phyloP scores from a whole-genome alignment of 1,140 invertebrate species.

The Lerema accius region DNA sequence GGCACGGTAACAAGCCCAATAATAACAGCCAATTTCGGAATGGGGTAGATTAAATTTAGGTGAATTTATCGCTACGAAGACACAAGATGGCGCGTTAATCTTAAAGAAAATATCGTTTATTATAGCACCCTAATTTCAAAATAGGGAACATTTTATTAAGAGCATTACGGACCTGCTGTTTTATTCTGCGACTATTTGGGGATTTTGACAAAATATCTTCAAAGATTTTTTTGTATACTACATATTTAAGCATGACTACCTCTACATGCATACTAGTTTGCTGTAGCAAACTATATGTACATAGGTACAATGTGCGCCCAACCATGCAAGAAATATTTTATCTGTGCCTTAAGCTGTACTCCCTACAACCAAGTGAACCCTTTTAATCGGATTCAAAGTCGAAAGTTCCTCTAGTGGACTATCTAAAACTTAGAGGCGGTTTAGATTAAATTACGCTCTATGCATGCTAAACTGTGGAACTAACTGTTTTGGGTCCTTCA shows the following conservation, averaged over 20 bases:
- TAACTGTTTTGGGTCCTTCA: not conserved
- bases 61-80: not conserved
- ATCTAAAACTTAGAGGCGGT: not conserved
- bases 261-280: too few species aligned
- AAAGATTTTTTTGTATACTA: not conserved
- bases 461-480: not conserved
- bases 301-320: too few species aligned
- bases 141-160: not conserved
- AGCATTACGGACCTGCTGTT: not conserved
- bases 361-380: not conserved
- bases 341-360: not conserved
- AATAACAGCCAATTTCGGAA: conserved; percentile 7
- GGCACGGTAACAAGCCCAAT: conserved; percentile 10
- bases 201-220: not conserved
- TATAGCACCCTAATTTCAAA: not conserved
- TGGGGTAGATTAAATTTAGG: conserved; percentile 2
- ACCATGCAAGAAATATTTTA: too few species aligned
- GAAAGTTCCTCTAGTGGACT: not conserved
- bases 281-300: too few species aligned
- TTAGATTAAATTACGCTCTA: not conserved
- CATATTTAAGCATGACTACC: too few species aligned
- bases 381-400: not conserved
- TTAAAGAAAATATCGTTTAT: not conserved
- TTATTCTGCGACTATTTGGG: too few species aligned
- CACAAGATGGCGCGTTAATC: not conserved